phyloP scores from a whole-genome alignment of 1,140 invertebrate genomes.

The Holotrichia oblita region DNA sequence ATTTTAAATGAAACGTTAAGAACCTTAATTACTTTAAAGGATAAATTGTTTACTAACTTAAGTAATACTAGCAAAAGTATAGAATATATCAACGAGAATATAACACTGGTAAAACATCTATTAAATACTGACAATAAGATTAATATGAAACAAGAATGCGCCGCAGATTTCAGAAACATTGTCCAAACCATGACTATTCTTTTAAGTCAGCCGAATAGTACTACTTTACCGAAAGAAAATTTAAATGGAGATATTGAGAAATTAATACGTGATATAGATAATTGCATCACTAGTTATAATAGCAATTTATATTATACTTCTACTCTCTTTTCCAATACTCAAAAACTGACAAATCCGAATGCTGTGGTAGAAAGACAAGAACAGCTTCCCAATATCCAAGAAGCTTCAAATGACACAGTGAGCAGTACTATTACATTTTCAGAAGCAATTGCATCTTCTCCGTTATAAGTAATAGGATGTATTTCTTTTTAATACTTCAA shows the following conservation, averaged over 20 bases:
- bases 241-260: neutral
- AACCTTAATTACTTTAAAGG: neutral
- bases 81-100: neutral
- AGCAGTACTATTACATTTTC: neutral
- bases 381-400: neutral
- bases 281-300: neutral
- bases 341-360: neutral
- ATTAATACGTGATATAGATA: neutral
- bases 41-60: neutral
- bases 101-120: neutral
- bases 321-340: neutral
- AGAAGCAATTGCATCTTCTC: slow-evolving; percentile 10
- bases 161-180: neutral
- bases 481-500: no score
- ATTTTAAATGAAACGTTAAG: neutral
- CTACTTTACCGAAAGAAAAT: neutral
- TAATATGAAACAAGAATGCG: slow-evolving; percentile 1
- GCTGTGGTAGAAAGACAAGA: neutral
- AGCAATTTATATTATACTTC: neutral
- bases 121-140: neutral
- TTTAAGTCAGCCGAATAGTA: neutral
- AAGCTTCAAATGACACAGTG: neutral
- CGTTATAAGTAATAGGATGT: neutral
- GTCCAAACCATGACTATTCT: neutral
- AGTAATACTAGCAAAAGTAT: neutral